Percentiles rank a stretch among this genome's conserved stretches.
phyloP scores from a whole-genome alignment of 2,797 vertebrate genomes.

The Pyrocephalus nanus region DNA sequence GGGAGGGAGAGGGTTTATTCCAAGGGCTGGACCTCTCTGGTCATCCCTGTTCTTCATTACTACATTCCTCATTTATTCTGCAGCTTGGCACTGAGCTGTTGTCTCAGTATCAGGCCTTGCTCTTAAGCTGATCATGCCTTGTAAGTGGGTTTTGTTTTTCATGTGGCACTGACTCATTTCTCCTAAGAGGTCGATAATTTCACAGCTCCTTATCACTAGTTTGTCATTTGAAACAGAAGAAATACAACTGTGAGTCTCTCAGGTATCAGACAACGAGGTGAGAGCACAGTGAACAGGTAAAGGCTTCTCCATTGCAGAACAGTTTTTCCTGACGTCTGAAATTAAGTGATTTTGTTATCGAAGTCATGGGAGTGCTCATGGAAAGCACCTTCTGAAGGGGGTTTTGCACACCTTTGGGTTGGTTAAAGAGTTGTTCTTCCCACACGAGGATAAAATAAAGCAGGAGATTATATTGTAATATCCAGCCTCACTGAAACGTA shows the following conservation, averaged over 20 bases:
- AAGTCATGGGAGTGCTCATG: neutral
- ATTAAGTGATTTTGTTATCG: fast-evolving
- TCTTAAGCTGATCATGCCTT: slow-evolving; percentile 18
- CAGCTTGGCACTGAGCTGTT: neutral
- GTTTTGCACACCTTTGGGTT: neutral
- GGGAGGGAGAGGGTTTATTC: neutral
- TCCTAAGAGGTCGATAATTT: slow-evolving; percentile 39
- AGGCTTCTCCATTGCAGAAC: neutral
- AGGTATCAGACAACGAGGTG: neutral
- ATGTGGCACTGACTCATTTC: slow-evolving; percentile 41
- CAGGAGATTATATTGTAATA: neutral
- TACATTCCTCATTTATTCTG: slow-evolving; percentile 5
- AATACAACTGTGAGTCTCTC: neutral
- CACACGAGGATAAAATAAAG: neutral
- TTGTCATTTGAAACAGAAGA: neutral
- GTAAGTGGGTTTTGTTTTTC: slow-evolving; percentile 54
- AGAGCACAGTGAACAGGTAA: neutral
- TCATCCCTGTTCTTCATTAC: neutral
- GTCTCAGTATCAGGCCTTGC: neutral
- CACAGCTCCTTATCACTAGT: neutral
- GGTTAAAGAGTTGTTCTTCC: neutral
- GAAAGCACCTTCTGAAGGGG: neutral
- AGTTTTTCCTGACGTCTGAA: neutral
- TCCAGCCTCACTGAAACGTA: neutral
- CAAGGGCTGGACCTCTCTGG: neutral